Evolutionary conservation across 2,113 vertebrate genomes (phyloP), one percentile per base, ranked within the genome.

Genomic region (Cinclus cinclus): DNA sequence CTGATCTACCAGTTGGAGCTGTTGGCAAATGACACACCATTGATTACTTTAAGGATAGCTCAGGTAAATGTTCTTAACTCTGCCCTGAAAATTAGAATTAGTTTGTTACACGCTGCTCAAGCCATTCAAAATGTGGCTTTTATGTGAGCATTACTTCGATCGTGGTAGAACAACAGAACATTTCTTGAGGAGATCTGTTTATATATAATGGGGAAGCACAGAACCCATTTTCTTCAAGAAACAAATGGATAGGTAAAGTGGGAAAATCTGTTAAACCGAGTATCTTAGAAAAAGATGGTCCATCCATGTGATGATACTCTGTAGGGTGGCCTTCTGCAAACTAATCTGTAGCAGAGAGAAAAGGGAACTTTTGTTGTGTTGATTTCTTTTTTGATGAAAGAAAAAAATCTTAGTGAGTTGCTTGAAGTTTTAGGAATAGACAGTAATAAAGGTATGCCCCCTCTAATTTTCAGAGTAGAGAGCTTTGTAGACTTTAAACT

Each of bases 121-220:
- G 14, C 14, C 41, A 28, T 67, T 63, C 8, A 31, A 75, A 47
- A 41, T 19, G 8, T 31, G 23, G 22, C 15, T 42, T 65, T 91
- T 49, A 50, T 28, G 10, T 69, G 28, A 73, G 6, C 41, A 5
- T 69, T 81, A 20, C 31, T 68, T 37, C 62, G 39, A 55, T 55
- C 0, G 0, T 7, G 13, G 82, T 35, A 37, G 47, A 87, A 19
- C 16, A 63, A 6, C 0, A 67, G 20, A 28, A 0, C 1, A 0
- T 46, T 71, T 91, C 35, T 39, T 73, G 37, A 85, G 11, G 15
- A 42, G 15, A 20, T 53, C 37, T 63, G 7, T 70, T 41, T 39
- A 0, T 47, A 10, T 5, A 19, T 44, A 49, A 39, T 22, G n/a
- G 13, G 39, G 33, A 79, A 67, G 41, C 50, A 50, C 5, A 37